These are phyloP conservation scores for Nymphalis urticae DNA, from an alignment of 2,888 invertebrate species.

Conservation along the genomic window DNA sequence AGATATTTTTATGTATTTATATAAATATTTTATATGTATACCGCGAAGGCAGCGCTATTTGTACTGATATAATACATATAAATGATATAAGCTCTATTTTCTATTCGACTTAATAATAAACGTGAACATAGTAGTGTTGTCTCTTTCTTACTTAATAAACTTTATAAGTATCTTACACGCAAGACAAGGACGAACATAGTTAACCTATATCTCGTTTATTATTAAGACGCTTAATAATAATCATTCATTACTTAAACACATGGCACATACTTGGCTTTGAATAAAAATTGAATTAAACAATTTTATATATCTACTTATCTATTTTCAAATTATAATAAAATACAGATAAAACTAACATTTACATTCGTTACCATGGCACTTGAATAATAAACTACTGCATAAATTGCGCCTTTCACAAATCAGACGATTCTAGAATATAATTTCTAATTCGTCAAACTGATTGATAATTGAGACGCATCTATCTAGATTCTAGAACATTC, in stretches of 20 bases:
- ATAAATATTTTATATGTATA: constrained; percentile 32
- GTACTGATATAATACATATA: constrained; percentile 53
- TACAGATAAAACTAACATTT: constrained; percentile 41
- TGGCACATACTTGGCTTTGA: constrained; percentile 69
- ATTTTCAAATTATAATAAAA: constrained; percentile 5
- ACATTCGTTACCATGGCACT: constrained; percentile 61
- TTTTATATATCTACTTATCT: constrained; percentile 5
- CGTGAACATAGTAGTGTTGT: background rate
- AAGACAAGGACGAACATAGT: background rate
- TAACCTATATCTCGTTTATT: background rate
- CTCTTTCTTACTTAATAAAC: background rate
- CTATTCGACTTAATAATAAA: constrained; percentile 20
- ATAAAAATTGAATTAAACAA: constrained; percentile 49
- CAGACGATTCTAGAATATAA: constrained; percentile 1
- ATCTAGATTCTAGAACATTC: constrained; percentile 10
- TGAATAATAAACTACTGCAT: constrained; percentile 41
- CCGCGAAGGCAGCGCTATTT: constrained; percentile 56
- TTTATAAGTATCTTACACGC: background rate
- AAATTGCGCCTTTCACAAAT: constrained; percentile 17
- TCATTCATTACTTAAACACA: constrained; percentile 63
- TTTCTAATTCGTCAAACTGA: background rate
- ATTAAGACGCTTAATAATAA: constrained; percentile 33
- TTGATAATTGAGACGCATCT: constrained; percentile 1
- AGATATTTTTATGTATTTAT: constrained; percentile 22
- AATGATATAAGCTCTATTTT: constrained; percentile 41